Evolutionary conservation across 2,888 invertebrate species (phyloP).

Genomic region (Koerneria pararmatus): DNA sequence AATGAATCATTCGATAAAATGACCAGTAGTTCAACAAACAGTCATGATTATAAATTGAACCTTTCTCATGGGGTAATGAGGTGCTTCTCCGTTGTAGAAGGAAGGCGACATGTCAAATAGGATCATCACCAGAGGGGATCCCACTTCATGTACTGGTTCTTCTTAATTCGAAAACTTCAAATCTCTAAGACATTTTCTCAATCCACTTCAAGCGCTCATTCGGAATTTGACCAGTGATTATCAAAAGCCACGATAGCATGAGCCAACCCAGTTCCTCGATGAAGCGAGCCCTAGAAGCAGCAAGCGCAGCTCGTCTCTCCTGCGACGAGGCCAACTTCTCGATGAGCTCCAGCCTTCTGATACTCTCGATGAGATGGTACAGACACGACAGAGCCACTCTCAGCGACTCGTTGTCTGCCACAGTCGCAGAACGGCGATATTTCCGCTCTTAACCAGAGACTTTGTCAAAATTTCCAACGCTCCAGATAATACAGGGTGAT

Average conservation of each 20-base stretch:
- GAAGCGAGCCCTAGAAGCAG: conserved; percentile 26
- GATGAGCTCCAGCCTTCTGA: conserved; percentile 66
- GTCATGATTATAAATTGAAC: conserved; percentile 25
- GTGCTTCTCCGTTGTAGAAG: conserved; percentile 89
- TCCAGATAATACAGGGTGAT: no score
- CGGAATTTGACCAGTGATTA: conserved; percentile 21
- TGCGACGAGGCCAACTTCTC: conserved; percentile 68
- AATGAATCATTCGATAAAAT: neutral
- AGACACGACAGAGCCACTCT: conserved; percentile 86
- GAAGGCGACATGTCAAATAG: conserved; percentile 90
- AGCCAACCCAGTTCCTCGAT: conserved; percentile 33
- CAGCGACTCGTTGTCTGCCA: conserved; percentile 84
- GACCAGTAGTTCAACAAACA: neutral
- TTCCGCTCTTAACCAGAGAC: conserved; percentile 11
- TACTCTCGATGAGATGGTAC: conserved; percentile 90
- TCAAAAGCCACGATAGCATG: neutral
- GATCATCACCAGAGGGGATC: conserved; percentile 66
- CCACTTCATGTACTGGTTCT: conserved; percentile 46
- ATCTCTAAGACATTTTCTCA: neutral
- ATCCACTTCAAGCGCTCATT: no score
- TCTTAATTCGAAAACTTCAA: conserved; percentile 27
- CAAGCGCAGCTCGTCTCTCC: conserved; percentile 21
- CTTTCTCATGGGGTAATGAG: conserved; percentile 98
- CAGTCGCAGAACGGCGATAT: conserved; percentile 71
- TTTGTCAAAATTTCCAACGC: no score